Evolutionary conservation across 2,797 vertebrate species (phyloP).

Genomic region (Gymnodraco acuticeps): DNA sequence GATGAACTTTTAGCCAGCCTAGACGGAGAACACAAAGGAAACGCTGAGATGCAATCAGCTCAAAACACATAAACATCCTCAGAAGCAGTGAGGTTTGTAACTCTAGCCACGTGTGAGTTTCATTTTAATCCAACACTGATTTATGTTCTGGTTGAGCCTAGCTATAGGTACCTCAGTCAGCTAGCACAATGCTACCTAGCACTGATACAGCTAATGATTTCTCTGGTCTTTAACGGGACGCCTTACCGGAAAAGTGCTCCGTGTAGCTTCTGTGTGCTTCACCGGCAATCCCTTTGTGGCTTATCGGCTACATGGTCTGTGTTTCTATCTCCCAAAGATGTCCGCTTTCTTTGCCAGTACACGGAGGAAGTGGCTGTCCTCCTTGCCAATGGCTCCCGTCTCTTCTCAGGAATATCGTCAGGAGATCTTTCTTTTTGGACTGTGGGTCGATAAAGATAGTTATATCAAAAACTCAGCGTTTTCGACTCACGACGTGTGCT

Average conservation of each 20-base stretch:
- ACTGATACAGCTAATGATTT: conserved; percentile 39
- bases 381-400: conserved; percentile 40
- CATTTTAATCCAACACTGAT: neutral
- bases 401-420: neutral
- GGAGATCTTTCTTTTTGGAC: neutral
- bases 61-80: neutral
- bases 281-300: neutral
- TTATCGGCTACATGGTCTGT: conserved; percentile 6
- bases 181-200: conserved; percentile 62
- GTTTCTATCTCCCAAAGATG: neutral
- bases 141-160: neutral
- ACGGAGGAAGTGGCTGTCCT: conserved; percentile 16
- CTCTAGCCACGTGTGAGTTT: conserved; percentile 30
- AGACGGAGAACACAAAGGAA: neutral
- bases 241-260: conserved; percentile 61
- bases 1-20: neutral
- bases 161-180: conserved; percentile 18
- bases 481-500: accelerated
- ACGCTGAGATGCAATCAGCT: neutral
- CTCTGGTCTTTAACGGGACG: neutral
- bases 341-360: conserved; percentile 2
- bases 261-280: conserved; percentile 10
- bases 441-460: neutral
- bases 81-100: neutral
- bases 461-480: neutral